A percentile compares a stretch with the other conserved stretches of the same genome.
Conservation (phyloP, 2,888 invertebrate genomes). For the Iphiclides podalirius region DNA sequence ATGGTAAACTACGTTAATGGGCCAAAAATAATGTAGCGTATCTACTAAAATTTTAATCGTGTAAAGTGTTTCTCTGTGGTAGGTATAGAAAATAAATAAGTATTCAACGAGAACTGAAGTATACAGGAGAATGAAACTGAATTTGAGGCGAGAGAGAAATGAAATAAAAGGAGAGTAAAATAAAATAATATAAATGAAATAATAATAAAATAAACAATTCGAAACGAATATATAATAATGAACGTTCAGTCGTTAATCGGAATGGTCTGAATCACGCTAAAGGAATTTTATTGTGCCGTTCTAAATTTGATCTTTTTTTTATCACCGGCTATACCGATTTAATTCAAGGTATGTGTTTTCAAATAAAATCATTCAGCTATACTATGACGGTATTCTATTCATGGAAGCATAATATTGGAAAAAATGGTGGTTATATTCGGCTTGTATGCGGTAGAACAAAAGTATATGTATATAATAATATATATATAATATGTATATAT, state of each 20-base stretch:
- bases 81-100: conserved; percentile 58
- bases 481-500: conserved; percentile 1
- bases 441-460: conserved; percentile 74
- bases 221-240: conserved; percentile 17
- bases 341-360: conserved; percentile 55
- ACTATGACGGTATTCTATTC: conserved; percentile 53
- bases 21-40: conserved; percentile 69
- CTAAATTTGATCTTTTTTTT: conserved; percentile 33
- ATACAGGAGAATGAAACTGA: conserved; percentile 59
- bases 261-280: conserved; percentile 49
- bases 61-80: conserved; percentile 80
- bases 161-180: conserved; percentile 40
- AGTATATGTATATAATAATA: conserved; percentile 15
- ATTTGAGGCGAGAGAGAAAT: conserved; percentile 47
- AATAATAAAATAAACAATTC: neutral
- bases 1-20: conserved; percentile 62
- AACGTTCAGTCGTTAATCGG: conserved; percentile 41
- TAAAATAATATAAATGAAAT: conserved; percentile 25
- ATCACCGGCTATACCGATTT: conserved; percentile 57
- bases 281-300: conserved; percentile 51
- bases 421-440: conserved; percentile 63
- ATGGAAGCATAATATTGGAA: conserved; percentile 66
- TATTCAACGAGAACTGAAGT: conserved; percentile 64
- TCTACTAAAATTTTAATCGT: conserved; percentile 61
- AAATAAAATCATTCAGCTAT: conserved; percentile 54